Percentiles rank a stretch among this genome's conserved stretches.
Evolutionary conservation across 2,888 invertebrate genomes (phyloP).

Genomic region (Leptopilina myrica): DNA sequence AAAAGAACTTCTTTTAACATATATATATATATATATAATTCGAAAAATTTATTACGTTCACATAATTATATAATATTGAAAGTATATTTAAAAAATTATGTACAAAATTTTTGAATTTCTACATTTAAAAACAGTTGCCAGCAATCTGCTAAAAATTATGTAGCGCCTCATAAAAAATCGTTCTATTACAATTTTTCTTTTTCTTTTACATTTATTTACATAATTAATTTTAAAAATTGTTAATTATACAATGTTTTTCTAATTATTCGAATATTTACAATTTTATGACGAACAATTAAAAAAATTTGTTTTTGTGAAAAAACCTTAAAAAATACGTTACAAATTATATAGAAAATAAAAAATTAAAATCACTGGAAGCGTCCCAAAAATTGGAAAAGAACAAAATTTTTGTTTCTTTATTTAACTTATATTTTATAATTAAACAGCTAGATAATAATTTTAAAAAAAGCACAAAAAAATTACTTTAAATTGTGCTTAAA

Average conservation of each 20-base stretch:
- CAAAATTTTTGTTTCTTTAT: background rate
- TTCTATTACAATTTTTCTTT: background rate
- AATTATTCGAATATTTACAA: too few species aligned
- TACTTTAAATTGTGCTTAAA: background rate
- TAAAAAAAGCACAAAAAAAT: too few species aligned
- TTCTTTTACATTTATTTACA: background rate
- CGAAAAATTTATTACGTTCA: too few species aligned
- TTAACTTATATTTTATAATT: too few species aligned
- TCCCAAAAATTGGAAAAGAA: background rate
- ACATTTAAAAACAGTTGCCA: background rate
- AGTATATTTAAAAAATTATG: background rate
- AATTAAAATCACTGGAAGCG: background rate
- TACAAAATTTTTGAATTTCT: background rate
- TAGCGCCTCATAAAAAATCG: background rate
- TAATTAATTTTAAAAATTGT: background rate
- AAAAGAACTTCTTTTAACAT: too few species aligned
- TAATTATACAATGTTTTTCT: too few species aligned
- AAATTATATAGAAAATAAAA: background rate
- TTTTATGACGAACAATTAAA: too few species aligned
- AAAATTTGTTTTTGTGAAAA: too few species aligned
- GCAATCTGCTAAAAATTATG: constrained; percentile 1
- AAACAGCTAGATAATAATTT: too few species aligned
- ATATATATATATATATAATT: too few species aligned
- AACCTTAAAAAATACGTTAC: too few species aligned
- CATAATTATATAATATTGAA: background rate